phyloP scores from a whole-genome alignment of 2,797 vertebrate genomes.

The Acanthiza pusilla region DNA sequence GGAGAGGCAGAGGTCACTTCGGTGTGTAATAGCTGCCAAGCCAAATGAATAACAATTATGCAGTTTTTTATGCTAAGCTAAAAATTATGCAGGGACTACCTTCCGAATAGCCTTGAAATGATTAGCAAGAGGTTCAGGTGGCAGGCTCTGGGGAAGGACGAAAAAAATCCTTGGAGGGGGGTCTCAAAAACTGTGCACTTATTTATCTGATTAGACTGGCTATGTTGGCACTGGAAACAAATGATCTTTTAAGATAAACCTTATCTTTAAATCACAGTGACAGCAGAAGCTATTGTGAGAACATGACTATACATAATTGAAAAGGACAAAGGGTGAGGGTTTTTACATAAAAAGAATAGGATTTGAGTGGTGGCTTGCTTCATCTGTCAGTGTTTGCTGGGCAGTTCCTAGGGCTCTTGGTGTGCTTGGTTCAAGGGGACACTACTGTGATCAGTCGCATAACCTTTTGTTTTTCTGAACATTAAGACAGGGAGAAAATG shows the following conservation, averaged over 20 bases:
- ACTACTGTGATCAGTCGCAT: not conserved
- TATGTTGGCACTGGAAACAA: not conserved
- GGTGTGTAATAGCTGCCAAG: not conserved
- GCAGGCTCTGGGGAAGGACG: not conserved
- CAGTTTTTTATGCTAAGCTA: constrained; percentile 12
- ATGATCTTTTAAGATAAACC: not conserved
- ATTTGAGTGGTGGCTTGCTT: not conserved
- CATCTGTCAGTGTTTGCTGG: not conserved
- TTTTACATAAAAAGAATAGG: not conserved
- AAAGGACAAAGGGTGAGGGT: constrained; percentile 40
- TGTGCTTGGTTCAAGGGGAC: not conserved
- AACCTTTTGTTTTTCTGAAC: not conserved
- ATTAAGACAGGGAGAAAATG: not conserved
- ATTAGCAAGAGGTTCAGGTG: constrained; percentile 31
- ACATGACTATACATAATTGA: constrained; percentile 44
- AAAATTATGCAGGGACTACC: constrained; percentile 39
- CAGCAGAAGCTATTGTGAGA: constrained; percentile 35
- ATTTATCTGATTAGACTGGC: not conserved
- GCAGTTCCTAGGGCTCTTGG: not conserved
- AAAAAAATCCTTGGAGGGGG: not conserved
- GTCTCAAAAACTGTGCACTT: not conserved
- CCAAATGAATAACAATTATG: constrained; percentile 55
- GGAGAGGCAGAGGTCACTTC: constrained; percentile 63
- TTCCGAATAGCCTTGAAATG: not conserved
- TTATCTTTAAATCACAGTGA: constrained; percentile 40